Evolutionary conservation across 2,113 vertebrate genomes (phyloP).

Genomic region (Pao palembangensis): DNA sequence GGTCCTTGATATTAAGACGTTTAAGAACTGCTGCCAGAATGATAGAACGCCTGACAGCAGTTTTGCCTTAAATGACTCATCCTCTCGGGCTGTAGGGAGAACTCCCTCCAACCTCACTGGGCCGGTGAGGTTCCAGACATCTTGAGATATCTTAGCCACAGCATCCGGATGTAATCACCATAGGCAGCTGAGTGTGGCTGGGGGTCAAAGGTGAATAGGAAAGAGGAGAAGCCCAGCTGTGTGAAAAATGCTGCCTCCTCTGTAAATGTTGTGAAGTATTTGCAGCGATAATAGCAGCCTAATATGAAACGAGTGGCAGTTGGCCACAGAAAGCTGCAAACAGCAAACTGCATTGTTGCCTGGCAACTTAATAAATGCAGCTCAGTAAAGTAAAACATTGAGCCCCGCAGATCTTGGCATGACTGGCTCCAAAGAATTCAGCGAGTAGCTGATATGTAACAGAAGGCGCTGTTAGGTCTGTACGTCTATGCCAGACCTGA

Average conservation of each 20-base stretch:
- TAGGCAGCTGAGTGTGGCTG: conserved; percentile 37
- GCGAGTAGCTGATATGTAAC: conserved; percentile 10
- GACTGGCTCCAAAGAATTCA: conserved; percentile 28
- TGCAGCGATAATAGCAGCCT: conserved; percentile 25
- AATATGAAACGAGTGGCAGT: conserved; percentile 11
- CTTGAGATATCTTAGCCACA: conserved; percentile 23
- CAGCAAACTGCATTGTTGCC: conserved; percentile 59
- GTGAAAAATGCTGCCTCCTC: conserved; percentile 1
- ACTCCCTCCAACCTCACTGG: conserved; percentile 27
- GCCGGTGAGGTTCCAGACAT: conserved; percentile 37
- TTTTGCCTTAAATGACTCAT: conserved; percentile 16
- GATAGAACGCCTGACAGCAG: conserved; percentile 24
- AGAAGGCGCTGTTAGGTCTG: conserved; percentile 8
- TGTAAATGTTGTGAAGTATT: conserved; percentile 35
- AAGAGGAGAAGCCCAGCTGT: neutral
- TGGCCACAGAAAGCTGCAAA: too few species aligned
- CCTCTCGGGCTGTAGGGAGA: neutral
- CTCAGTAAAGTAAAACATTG: conserved; percentile 34
- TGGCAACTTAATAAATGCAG: conserved; percentile 69
- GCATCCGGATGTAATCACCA: conserved; percentile 40
- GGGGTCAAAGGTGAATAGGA: conserved; percentile 36
- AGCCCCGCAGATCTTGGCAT: conserved; percentile 28
- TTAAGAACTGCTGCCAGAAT: neutral
- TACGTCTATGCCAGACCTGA: neutral
- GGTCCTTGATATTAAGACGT: neutral